Conservation (phyloP, 2,888 invertebrate genomes). For the Amphipyra tragopoginis region DNA sequence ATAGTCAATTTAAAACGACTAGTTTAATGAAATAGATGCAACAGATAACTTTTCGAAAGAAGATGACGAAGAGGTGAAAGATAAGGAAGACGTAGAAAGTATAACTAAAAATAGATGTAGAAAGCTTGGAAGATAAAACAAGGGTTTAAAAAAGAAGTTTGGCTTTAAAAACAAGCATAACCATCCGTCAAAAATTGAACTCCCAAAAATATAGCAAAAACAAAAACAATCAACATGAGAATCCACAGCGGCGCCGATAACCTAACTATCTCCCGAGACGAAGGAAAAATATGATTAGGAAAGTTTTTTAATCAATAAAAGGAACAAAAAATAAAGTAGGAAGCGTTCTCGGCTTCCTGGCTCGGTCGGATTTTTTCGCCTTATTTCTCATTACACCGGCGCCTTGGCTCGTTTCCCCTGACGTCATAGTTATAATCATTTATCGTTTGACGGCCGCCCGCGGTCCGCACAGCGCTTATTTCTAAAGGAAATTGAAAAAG, state of each 20-base stretch:
- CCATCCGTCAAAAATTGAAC: conserved; percentile 28
- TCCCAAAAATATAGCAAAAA: conserved; percentile 34
- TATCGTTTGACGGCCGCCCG: conserved; percentile 85
- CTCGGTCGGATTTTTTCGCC: conserved; percentile 67
- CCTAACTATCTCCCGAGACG: conserved; percentile 63
- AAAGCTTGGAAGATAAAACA: too few relatives aligned
- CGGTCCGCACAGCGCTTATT: conserved; percentile 70
- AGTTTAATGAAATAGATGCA: too few relatives aligned
- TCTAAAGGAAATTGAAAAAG: conserved; percentile 85
- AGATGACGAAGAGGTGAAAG: too few relatives aligned
- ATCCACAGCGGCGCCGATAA: conserved; percentile 61
- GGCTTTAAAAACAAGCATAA: neutral
- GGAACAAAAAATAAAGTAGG: conserved; percentile 67
- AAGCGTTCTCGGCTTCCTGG: conserved; percentile 60
- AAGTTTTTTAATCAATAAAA: conserved; percentile 87
- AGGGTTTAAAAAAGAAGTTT: too few relatives aligned
- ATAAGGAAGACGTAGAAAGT: too few relatives aligned
- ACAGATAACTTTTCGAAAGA: too few relatives aligned
- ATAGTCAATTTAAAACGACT: too few relatives aligned
- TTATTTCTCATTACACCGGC: conserved; percentile 82
- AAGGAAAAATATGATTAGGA: conserved; percentile 80
- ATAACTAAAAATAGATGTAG: too few relatives aligned
- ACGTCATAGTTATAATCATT: conserved; percentile 87
- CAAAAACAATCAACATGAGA: conserved; percentile 58
- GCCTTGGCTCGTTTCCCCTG: conserved; percentile 79